Evolutionary conservation across 2,113 vertebrate genomes (phyloP).

Genomic region (Sinocyclocheilus maitianheensis): DNA sequence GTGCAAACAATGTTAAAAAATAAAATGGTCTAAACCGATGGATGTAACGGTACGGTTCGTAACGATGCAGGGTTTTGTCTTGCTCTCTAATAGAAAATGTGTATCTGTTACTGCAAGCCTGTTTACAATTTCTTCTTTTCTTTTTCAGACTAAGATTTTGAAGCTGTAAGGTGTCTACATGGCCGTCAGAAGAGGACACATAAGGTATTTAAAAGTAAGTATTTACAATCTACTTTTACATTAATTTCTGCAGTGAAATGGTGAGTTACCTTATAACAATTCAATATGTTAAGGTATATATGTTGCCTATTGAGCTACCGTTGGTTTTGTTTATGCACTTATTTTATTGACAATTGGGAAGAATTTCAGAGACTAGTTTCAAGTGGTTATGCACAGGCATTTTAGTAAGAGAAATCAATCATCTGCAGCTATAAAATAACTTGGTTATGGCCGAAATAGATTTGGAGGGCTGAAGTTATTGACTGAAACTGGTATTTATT

Average conservation of each 20-base stretch:
- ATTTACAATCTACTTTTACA: neutral
- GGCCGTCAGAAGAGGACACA: slow-evolving; percentile 78
- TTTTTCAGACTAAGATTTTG: slow-evolving; percentile 47
- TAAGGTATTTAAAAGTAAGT: slow-evolving; percentile 79
- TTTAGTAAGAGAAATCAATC: neutral
- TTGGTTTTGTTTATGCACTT: neutral
- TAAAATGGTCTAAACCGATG: neutral
- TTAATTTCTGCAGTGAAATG: neutral
- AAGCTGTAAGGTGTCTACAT: slow-evolving; percentile 63
- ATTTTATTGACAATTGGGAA: neutral
- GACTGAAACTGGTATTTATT: neutral
- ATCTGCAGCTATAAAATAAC: neutral
- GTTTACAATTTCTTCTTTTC: neutral
- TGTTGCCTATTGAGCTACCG: neutral
- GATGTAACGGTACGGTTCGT: neutral
- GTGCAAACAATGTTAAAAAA: neutral
- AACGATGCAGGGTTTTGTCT: neutral
- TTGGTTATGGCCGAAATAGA: neutral
- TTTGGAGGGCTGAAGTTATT: neutral
- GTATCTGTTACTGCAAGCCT: neutral
- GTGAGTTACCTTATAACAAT: neutral
- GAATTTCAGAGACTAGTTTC: neutral
- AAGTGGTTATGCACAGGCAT: neutral
- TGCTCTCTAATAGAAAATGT: neutral
- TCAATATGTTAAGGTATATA: neutral